Percentiles rank a stretch among this genome's conserved stretches.
These are phyloP conservation scores for Eucriotettix oculatus DNA, from an alignment of 2,888 invertebrate genomes.

Conservation along the genomic window DNA sequence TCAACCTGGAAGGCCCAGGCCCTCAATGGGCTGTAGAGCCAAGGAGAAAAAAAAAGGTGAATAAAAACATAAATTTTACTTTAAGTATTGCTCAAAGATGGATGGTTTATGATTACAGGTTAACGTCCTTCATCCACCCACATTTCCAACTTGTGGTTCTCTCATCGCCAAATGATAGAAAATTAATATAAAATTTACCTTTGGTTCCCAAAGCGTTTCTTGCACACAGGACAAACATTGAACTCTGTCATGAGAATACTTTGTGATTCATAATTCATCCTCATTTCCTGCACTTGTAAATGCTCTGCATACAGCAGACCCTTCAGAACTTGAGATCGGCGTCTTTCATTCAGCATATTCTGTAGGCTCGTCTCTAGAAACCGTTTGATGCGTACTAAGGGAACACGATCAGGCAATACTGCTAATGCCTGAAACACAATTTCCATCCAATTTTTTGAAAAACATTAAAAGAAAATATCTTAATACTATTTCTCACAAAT, in stretches of 20 bases:
- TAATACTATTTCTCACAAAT: too few species aligned
- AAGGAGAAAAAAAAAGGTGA: too few species aligned
- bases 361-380: slow-evolving; percentile 67
- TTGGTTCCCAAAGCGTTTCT: slow-evolving; percentile 83
- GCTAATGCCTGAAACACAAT: slow-evolving; percentile 39
- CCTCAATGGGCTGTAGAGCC: too few species aligned
- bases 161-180: not conserved
- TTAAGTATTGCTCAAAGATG: too few species aligned
- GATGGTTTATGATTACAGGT: too few species aligned
- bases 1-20: too few species aligned
- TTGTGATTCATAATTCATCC: slow-evolving; percentile 66
- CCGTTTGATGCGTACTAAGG: slow-evolving; percentile 54
- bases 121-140: too few species aligned
- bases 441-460: too few species aligned
- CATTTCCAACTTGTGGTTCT: not conserved
- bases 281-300: slow-evolving; percentile 62
- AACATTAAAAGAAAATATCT: too few species aligned
- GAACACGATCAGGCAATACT: slow-evolving; percentile 65
- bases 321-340: slow-evolving; percentile 61
- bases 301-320: slow-evolving; percentile 74
- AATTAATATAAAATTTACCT: slow-evolving; percentile 37
- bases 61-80: too few species aligned
- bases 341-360: slow-evolving; percentile 51
- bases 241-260: slow-evolving; percentile 71
- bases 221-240: slow-evolving; percentile 80